Evolutionary conservation across 2,113 vertebrate genomes (phyloP).

Genomic region (Aplodontia rufa): DNA sequence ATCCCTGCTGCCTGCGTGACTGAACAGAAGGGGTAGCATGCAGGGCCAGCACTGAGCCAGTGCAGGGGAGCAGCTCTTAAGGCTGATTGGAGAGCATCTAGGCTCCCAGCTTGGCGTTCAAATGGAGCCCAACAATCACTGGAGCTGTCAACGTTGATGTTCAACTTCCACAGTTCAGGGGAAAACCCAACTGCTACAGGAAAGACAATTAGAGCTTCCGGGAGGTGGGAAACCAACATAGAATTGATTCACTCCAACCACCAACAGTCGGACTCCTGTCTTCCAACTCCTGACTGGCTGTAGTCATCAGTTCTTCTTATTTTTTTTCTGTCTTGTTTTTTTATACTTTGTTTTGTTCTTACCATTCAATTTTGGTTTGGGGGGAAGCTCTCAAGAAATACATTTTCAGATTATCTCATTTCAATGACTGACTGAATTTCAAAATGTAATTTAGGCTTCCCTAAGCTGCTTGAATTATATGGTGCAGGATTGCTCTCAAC

Average conservation of each 20-base stretch:
- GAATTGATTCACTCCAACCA: neutral
- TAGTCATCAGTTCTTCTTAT: neutral
- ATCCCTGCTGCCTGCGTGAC: conserved; percentile 43
- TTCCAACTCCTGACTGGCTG: neutral
- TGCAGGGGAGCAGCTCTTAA: neutral
- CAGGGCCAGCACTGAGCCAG: neutral
- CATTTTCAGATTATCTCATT: conserved; percentile 44
- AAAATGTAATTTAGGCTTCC: conserved; percentile 50
- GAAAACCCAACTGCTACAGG: neutral
- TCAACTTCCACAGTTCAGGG: neutral
- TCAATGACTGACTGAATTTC: conserved; percentile 47
- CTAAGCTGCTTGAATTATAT: neutral
- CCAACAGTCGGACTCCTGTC: neutral
- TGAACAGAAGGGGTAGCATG: neutral
- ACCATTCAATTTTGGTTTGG: conserved; percentile 12
- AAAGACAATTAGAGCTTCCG: neutral
- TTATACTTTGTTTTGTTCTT: conserved; percentile 24
- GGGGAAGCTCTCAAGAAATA: conserved; percentile 29
- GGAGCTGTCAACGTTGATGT: neutral
- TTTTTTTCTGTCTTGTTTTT: neutral
- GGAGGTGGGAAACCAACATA: neutral
- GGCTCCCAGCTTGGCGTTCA: neutral
- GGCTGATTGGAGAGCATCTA: neutral
- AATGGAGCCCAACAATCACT: neutral
- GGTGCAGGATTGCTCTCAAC: conserved; percentile 1